Evolutionary conservation across 2,113 vertebrate genomes (phyloP), one percentile per base, ranked within the genome.

Genomic region (Saimiri boliviensis): DNA sequence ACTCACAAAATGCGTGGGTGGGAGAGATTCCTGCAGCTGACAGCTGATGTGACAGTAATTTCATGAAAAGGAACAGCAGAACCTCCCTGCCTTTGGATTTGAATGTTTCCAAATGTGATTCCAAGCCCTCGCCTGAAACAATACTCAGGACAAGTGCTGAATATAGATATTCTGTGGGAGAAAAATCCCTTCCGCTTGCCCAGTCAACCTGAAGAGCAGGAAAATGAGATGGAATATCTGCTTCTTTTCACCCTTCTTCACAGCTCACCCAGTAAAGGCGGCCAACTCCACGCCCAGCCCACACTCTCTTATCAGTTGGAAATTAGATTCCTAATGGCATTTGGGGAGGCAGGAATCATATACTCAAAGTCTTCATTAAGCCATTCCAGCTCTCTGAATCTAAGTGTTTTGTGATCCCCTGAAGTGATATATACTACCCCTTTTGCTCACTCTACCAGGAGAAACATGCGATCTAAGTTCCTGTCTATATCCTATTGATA

Each of bases 11-110:
- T 35, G 77, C 8, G 63, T 94, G 93, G 97, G 95, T 32, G 91
- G 86, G 49, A 95, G 83, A 87, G 74, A 97, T 71, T 80, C 77
- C 94, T 83, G 45, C 74, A 91, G 87, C 88, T 93, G 94, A 94
- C 93, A 95, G 93, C 93, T 96, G 85, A 94, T n/a, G 85, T 79
- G 96, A 95, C 54, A 79, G 94, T 60, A 77, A 79, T 82, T 94
- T 81, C 86, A 87, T 6, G 60, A 91, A 84, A 95, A 84, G 86
- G 86, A 97, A 77, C 19, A 56, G 66, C 45, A 89, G 74, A 81
- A 42, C n/a, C 11, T 91, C 47, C 70, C 52, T 85, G 95, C 66
- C 85, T 97, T 92, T 1, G 3, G 91, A 92, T 96, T 0, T 81
- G 45, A 86, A 54, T 49, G 93, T 82, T 97, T 91, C 94, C 86